Percentiles rank a stretch among this genome's conserved stretches.
Evolutionary conservation across 2,797 vertebrate genomes (phyloP).

Genomic region (Fratercula arctica): DNA sequence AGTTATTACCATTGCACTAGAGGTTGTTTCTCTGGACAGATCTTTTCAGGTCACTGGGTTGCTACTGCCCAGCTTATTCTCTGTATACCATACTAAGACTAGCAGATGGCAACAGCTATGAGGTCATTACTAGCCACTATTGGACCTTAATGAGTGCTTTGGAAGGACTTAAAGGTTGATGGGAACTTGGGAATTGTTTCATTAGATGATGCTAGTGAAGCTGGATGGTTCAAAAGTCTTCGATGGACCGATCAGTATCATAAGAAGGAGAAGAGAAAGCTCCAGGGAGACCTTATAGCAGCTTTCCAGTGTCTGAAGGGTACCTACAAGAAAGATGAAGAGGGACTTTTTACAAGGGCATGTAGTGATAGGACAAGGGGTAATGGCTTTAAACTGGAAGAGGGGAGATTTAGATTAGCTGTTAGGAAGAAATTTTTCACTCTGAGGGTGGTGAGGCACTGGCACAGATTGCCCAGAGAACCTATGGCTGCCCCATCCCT

Average conservation of each 20-base stretch:
- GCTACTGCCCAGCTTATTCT: background rate
- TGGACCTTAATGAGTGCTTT: background rate
- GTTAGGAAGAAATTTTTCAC: background rate
- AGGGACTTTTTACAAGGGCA: background rate
- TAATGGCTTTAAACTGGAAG: background rate
- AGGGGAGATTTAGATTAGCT: background rate
- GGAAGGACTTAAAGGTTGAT: background rate
- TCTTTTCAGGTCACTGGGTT: background rate
- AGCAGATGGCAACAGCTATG: background rate
- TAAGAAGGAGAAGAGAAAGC: background rate
- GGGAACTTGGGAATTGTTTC: background rate
- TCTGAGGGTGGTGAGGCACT: background rate
- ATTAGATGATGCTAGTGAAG: background rate
- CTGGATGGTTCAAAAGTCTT: background rate
- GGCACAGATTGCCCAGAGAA: background rate
- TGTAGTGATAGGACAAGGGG: background rate
- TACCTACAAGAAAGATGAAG: background rate
- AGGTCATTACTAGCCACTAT: background rate
- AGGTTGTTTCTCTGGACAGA: background rate
- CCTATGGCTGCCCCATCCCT: background rate
- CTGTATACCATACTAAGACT: background rate
- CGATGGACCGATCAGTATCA: too few relatives aligned
- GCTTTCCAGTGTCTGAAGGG: background rate
- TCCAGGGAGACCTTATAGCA: background rate
- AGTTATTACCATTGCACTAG: background rate